Conservation (phyloP, 2,113 vertebrate species). For the Epinephelus moara region DNA sequence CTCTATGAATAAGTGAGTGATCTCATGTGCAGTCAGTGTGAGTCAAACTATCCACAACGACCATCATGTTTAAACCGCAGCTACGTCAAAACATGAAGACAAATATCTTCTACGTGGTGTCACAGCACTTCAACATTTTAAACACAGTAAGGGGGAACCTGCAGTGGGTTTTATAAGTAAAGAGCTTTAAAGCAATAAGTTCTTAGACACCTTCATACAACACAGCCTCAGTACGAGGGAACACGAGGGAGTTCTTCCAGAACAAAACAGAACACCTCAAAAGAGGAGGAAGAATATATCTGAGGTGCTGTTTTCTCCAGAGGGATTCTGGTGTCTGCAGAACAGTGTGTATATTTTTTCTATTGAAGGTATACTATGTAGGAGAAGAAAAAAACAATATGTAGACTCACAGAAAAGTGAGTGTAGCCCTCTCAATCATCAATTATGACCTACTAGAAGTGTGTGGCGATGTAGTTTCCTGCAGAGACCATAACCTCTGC, state of each 20-base stretch:
- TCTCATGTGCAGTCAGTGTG: neutral
- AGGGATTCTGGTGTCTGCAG: neutral
- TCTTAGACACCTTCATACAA: neutral
- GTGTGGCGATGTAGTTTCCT: no score
- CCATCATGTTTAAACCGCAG: neutral
- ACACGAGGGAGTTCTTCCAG: neutral
- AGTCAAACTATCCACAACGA: neutral
- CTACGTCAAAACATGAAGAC: no score
- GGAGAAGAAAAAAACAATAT: no score
- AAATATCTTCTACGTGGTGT: neutral
- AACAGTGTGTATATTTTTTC: neutral
- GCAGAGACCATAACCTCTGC: no score
- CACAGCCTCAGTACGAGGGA: neutral
- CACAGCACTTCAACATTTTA: neutral
- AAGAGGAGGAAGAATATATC: neutral
- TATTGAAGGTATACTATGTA: no score
- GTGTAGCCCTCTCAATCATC: no score
- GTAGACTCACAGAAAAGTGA: no score
- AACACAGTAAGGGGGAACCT: neutral
- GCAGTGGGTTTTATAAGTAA: neutral
- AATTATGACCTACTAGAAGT: no score
- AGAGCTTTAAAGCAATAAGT: no score
- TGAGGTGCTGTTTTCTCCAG: neutral
- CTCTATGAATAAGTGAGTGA: neutral
- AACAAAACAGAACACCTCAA: neutral